phyloP scores from a whole-genome alignment of 2,797 vertebrate species.

The Myoxocephalus aenaeus region DNA sequence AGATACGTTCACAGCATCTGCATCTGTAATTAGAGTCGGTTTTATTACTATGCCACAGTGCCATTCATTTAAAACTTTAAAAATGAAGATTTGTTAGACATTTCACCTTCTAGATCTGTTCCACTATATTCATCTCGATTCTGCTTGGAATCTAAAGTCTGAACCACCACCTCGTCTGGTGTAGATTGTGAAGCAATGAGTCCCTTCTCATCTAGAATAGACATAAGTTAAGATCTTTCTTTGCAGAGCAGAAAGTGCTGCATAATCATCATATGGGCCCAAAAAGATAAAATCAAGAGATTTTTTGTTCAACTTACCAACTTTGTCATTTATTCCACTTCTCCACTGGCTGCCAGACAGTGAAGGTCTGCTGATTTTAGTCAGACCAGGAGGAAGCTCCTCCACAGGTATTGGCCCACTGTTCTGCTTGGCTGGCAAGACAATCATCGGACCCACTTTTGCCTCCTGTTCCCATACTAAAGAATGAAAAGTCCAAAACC shows the following conservation, averaged over 20 bases:
- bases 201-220: too few relatives aligned
- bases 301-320: constrained; percentile 15
- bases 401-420: constrained; percentile 41
- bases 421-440: constrained; percentile 53
- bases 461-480: constrained; percentile 65
- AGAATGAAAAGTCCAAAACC: neutral
- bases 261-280: too few relatives aligned
- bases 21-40: neutral
- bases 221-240: neutral
- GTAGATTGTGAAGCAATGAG: constrained; percentile 6
- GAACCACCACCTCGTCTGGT: neutral
- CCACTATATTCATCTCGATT: neutral
- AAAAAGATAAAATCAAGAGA: too few relatives aligned
- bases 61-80: too few relatives aligned
- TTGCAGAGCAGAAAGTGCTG: too few relatives aligned
- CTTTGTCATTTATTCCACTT: constrained; percentile 30
- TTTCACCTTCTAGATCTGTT: neutral
- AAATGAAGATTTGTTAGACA: neutral
- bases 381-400: constrained; percentile 28
- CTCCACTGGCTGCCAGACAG: constrained; percentile 73
- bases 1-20: neutral
- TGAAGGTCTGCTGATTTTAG: constrained; percentile 21
- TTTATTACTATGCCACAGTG: fast-evolving
- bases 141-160: neutral
- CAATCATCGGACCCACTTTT: constrained; percentile 65